A percentile compares a stretch with the other conserved stretches of the same genome.
Evolutionary conservation across 1,140 invertebrate genomes (phyloP).

Genomic region (Drosophila pruinosa): DNA sequence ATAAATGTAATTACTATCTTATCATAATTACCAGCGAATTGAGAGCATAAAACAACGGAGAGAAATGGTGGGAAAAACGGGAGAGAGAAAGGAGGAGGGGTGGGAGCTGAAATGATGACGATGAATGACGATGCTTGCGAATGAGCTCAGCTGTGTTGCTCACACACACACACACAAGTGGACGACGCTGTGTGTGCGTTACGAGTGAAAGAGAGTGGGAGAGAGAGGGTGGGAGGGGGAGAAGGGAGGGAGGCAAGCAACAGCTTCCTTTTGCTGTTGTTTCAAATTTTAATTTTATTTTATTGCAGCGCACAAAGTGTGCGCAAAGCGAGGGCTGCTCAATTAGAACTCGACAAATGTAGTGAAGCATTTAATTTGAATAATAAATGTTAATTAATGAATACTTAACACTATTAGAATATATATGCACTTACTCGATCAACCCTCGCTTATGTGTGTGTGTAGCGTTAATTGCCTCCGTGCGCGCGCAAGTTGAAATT

Average conservation of each 20-base stretch:
- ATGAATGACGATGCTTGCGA: constrained; percentile 57
- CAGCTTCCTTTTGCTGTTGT: constrained; percentile 54
- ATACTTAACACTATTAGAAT: no score
- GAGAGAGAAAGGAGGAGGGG: background rate
- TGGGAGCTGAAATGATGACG: constrained; percentile 47
- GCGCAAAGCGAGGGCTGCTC: constrained; percentile 41
- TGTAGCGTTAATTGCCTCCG: constrained; percentile 66
- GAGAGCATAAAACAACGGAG: constrained; percentile 19
- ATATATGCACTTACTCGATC: background rate
- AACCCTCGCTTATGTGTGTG: constrained; percentile 5
- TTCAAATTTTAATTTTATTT: constrained; percentile 77
- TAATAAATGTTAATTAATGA: background rate
- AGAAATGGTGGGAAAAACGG: constrained; percentile 25
- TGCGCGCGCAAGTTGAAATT: constrained; percentile 70
- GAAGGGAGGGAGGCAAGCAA: constrained; percentile 10
- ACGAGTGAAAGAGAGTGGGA: background rate
- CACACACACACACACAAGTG: constrained; percentile 21
- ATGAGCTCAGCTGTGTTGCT: constrained; percentile 44
- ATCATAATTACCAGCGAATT: constrained; percentile 72
- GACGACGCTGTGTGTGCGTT: background rate
- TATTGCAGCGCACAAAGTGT: constrained; percentile 75
- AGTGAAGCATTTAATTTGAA: no score
- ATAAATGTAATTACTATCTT: constrained; percentile 80
- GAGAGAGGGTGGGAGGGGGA: background rate
- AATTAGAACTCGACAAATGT: background rate